A percentile compares a stretch with the other conserved stretches of the same genome.
Conservation (phyloP, 2,113 vertebrate species). For the Ploceus nigricollis region DNA sequence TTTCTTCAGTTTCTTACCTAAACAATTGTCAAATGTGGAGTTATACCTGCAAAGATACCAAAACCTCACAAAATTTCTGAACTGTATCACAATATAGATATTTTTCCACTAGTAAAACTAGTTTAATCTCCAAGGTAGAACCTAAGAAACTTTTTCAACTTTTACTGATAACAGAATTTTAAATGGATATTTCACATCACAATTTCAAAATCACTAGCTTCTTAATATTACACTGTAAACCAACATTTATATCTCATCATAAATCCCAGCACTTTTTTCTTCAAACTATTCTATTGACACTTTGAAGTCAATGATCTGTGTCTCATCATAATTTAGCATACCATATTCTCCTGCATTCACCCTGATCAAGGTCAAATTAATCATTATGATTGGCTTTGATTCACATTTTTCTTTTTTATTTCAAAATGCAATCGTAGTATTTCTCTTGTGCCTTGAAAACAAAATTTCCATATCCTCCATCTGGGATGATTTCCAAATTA, state of each 20-base stretch:
- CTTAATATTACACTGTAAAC: not conserved
- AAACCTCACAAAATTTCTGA: not conserved
- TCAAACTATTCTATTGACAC: not conserved
- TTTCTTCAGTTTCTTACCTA: not conserved
- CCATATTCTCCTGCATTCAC: not conserved
- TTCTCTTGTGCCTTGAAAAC: not conserved
- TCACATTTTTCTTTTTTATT: not conserved
- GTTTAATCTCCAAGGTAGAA: not conserved
- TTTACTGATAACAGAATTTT: not conserved
- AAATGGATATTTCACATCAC: constrained; percentile 25
- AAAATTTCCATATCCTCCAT: not conserved
- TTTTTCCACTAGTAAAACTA: constrained; percentile 2
- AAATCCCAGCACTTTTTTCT: not conserved
- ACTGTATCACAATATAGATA: not conserved
- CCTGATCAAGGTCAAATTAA: not conserved
- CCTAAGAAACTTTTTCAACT: constrained; percentile 15
- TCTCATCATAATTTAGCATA: not conserved
- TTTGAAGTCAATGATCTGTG: constrained; percentile 2
- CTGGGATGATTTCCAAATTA: not conserved
- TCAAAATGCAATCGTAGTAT: not conserved
- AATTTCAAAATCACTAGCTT: not conserved
- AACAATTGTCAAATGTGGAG: not conserved
- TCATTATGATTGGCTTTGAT: not conserved
- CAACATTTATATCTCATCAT: not conserved
- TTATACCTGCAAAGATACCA: not conserved